Conservation (phyloP, 2,113 vertebrate genomes). For the Phoenicopterus ruber region DNA sequence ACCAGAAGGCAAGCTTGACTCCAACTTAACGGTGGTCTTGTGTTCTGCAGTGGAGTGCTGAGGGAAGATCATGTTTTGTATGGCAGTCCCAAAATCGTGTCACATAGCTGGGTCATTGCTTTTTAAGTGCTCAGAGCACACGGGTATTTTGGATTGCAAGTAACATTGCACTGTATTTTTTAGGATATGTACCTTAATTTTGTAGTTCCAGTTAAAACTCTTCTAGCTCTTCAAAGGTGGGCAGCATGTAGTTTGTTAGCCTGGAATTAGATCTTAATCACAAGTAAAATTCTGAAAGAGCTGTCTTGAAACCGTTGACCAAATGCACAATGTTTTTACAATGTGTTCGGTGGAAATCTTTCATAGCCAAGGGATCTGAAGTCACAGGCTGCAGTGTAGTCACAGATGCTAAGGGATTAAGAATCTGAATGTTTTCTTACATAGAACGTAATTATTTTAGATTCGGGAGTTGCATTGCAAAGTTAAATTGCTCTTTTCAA, state of each 20-base stretch:
- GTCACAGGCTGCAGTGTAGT: background rate
- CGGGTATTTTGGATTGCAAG: background rate
- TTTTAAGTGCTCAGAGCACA: background rate
- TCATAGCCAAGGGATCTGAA: background rate
- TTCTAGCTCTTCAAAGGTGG: background rate
- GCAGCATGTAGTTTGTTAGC: background rate
- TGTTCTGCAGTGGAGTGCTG: background rate
- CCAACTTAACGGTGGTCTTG: rapidly evolving
- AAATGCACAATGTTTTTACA: background rate
- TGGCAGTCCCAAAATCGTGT: background rate
- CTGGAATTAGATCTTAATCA: background rate
- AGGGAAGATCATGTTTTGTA: background rate
- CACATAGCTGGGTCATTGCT: background rate
- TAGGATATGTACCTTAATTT: background rate
- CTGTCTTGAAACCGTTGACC: background rate
- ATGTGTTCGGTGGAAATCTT: background rate
- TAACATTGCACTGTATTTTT: background rate
- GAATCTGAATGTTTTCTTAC: background rate
- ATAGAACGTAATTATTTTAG: background rate
- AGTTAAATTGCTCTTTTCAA: background rate
- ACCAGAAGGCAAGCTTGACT: background rate
- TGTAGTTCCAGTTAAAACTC: background rate
- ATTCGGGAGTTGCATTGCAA: background rate
- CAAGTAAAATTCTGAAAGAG: background rate
- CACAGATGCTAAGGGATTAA: background rate